Evolutionary conservation across 2,113 vertebrate species (phyloP).

Genomic region (Nycticorax nycticorax): DNA sequence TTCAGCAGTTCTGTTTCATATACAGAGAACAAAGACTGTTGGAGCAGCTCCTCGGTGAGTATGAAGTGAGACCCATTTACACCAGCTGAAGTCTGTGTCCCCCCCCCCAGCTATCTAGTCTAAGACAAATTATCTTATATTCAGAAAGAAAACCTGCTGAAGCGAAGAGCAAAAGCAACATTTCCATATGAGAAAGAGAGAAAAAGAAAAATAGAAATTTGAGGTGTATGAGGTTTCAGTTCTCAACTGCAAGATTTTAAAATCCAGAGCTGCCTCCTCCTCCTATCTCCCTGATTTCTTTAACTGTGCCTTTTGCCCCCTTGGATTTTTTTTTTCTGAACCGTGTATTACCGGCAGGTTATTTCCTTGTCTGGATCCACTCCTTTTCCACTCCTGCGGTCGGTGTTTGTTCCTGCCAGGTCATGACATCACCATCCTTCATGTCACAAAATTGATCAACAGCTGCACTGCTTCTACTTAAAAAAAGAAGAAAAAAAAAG

Average conservation of each 20-base stretch:
- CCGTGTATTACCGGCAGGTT: background rate
- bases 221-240: background rate
- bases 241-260: background rate
- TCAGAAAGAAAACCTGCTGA: background rate
- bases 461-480: background rate
- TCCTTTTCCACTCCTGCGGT: background rate
- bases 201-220: background rate
- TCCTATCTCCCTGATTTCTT: background rate
- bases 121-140: background rate
- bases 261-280: background rate
- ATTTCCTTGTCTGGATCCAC: background rate
- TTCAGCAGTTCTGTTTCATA: constrained; percentile 31
- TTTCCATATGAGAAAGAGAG: background rate
- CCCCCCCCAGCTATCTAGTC: background rate
- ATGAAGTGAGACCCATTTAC: background rate
- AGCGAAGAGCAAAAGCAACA: background rate
- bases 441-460: background rate
- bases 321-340: background rate
- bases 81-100: background rate
- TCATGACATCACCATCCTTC: background rate
- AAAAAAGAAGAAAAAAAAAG: background rate
- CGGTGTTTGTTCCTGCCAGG: constrained; percentile 4
- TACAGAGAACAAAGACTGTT: background rate
- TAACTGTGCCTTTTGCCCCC: background rate
- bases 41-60: background rate